Evolutionary conservation across 2,888 invertebrate species (phyloP), one percentile per base, ranked within the genome.

Genomic region (Spatulosminthurus flaviceps): DNA sequence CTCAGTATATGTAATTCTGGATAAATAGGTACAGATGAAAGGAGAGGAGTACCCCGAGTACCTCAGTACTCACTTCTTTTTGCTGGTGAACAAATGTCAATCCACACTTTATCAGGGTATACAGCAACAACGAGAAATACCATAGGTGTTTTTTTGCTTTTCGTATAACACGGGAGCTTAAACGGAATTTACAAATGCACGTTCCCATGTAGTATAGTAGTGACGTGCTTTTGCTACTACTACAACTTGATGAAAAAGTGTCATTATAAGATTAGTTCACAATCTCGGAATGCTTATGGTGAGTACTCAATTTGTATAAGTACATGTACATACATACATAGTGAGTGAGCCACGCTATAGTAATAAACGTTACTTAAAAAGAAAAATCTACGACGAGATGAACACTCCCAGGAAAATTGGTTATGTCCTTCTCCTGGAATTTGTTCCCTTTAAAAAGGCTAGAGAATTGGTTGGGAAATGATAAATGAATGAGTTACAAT

Each of bases 201-300:
- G 7, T 11, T 16, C 16, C 16, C 16, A 9, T 4, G 51, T 51
- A 9, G 51, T 13, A 19, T 2, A 51, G 51, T 16, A 51, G n/a
- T 13, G 16, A 51, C n/a, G 51, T 19, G 51, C 16, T 2, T 51
- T 13, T 51, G 51, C n/a, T 51, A 16, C n/a, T n/a, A n/a, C n/a
- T n/a, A n/a, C n/a, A n/a, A n/a, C n/a, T n/a, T 11, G 64, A 24
- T 64, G 64, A 51, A 64, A 64, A 64, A 64, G 11, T 64, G 64
- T 64, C 64, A 64, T 64, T 64, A 64, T 26, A 16, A 64, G 64
- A 64, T 64, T 64, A 64, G 19, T 64, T 64, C 64, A 26, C 64
- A 64, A 19, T 64, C 64, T 64, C 64, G 24, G 26, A 64, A 64
- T 64, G 64, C n/a, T 64, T 9, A n/a, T n/a, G n/a, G 64, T 11